Evolutionary conservation across 1,140 invertebrate genomes (phyloP).

Genomic region (Drosophila bocqueti): DNA sequence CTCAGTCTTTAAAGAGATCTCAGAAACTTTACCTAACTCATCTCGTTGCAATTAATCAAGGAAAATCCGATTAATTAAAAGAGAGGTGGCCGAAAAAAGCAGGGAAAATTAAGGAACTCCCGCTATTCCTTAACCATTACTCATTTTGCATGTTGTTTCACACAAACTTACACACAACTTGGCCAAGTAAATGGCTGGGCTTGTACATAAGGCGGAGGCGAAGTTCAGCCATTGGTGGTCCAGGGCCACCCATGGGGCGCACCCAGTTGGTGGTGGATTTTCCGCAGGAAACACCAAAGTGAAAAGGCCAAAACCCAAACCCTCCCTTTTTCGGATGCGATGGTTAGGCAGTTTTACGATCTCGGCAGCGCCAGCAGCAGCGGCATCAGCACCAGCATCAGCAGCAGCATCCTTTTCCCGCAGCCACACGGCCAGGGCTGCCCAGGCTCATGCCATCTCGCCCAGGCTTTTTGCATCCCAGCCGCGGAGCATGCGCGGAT

Average conservation of each 20-base stretch:
- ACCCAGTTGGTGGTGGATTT: conserved; percentile 77
- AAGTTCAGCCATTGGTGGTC: conserved; percentile 77
- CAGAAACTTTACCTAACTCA: conserved; percentile 23
- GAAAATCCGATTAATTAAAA: conserved; percentile 58
- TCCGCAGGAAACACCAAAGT: conserved; percentile 30
- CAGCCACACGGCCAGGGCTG: conserved; percentile 16
- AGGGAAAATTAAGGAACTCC: conserved; percentile 33
- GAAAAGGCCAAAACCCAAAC: conserved; percentile 50
- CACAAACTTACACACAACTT: conserved; percentile 61
- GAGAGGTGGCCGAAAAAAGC: not conserved
- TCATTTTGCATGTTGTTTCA: conserved; percentile 45
- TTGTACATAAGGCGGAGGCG: conserved; percentile 68
- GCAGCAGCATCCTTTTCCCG: conserved; percentile 47
- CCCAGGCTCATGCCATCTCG: conserved; percentile 42
- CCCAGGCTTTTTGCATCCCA: conserved; percentile 16
- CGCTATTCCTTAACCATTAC: conserved; percentile 48
- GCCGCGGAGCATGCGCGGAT: conserved; percentile 72
- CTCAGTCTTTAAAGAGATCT: conserved; percentile 5
- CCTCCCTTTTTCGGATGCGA: conserved; percentile 2
- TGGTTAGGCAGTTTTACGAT: conserved; percentile 56
- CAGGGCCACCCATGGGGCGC: conserved; percentile 70
- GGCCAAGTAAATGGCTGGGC: conserved; percentile 47
- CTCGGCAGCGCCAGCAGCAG: conserved; percentile 33
- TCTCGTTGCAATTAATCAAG: conserved; percentile 47
- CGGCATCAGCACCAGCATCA: not conserved